These are phyloP conservation scores for Delia radicum DNA, from an alignment of 1,140 invertebrate genomes.

Conservation along the genomic window DNA sequence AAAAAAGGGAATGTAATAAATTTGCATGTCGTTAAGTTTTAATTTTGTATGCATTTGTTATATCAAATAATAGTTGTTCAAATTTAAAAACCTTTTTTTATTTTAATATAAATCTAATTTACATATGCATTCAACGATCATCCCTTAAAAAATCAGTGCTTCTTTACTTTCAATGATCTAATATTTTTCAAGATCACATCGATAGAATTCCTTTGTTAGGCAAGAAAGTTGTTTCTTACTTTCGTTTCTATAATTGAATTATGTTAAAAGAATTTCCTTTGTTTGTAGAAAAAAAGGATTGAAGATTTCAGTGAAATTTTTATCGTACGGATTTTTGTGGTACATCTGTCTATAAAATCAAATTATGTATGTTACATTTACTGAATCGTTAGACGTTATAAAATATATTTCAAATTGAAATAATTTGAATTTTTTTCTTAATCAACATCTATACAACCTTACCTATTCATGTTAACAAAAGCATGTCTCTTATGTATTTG, in stretches of 20 bases:
- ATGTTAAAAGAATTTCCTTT: not conserved
- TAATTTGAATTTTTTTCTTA: not conserved
- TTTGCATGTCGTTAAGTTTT: slow-evolving; percentile 1
- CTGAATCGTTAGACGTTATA: not conserved
- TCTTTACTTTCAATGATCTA: not conserved
- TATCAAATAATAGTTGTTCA: not conserved
- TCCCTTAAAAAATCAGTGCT: not conserved
- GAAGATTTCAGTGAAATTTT: too few species aligned
- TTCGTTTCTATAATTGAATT: not conserved
- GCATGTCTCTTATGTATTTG: not conserved
- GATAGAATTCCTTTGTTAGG: not conserved
- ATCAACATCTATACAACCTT: not conserved
- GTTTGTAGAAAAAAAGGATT: not conserved
- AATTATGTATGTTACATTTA: not conserved
- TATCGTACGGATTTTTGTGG: not conserved
- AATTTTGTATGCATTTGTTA: not conserved
- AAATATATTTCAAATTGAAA: slow-evolving; percentile 5
- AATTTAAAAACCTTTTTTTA: too few species aligned
- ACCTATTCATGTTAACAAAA: not conserved
- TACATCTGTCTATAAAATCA: slow-evolving; percentile 17
- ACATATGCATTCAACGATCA: slow-evolving; percentile 6
- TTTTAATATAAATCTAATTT: slow-evolving; percentile 13
- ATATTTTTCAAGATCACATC: not conserved
- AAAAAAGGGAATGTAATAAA: not conserved
- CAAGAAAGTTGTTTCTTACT: not conserved